Evolutionary conservation across 2,113 vertebrate genomes (phyloP).

Genomic region (Helogale parvula): DNA sequence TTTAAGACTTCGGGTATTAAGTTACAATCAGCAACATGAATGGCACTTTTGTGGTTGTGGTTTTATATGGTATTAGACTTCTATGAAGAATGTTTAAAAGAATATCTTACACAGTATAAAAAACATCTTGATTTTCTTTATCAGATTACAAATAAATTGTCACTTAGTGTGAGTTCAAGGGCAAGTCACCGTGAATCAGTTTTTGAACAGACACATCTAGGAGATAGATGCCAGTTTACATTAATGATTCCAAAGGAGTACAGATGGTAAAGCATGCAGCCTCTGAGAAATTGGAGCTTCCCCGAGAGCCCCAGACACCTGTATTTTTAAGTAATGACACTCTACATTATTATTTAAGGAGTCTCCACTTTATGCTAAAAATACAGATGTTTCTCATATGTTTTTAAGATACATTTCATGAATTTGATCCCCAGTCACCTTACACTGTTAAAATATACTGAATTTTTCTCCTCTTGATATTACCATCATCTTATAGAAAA

Average conservation of each 20-base stretch:
- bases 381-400: slow-evolving; percentile 33
- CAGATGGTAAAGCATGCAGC: not conserved
- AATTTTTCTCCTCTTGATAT: slow-evolving; percentile 36
- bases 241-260: not conserved
- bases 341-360: slow-evolving; percentile 34
- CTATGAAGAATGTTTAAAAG: not conserved
- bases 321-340: slow-evolving; percentile 35
- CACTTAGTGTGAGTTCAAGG: not conserved
- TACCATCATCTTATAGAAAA: not conserved
- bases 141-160: not conserved
- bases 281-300: not conserved
- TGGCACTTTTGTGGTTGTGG: slow-evolving; percentile 12
- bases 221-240: not conserved
- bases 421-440: not conserved
- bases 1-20: slow-evolving; percentile 2
- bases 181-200: not conserved
- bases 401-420: slow-evolving; percentile 6
- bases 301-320: not conserved
- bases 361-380: not conserved
- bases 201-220: not conserved
- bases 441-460: not conserved
- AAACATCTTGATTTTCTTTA: slow-evolving; percentile 31
- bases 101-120: not conserved
- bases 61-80: slow-evolving; percentile 28
- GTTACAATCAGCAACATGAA: not conserved